Evolutionary conservation across 2,797 vertebrate species (phyloP).

Genomic region (Channallabes apus): DNA sequence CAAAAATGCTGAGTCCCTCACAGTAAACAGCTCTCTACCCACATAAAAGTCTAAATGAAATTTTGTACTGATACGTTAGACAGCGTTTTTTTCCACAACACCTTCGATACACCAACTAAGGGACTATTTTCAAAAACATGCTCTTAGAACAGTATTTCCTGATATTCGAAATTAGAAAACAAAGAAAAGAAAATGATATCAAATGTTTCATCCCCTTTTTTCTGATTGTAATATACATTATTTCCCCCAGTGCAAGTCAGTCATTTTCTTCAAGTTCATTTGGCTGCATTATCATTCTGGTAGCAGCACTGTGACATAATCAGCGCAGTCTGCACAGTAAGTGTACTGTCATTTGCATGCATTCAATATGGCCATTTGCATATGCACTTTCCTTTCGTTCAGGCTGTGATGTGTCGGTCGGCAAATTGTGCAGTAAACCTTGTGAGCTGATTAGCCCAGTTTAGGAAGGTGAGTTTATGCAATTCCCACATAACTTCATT

Average conservation of each 20-base stretch:
- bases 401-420: neutral
- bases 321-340: neutral
- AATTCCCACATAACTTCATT: constrained; percentile 54
- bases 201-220: neutral
- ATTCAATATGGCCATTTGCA: constrained; percentile 32
- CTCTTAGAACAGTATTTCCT: neutral
- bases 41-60: neutral
- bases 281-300: constrained; percentile 17
- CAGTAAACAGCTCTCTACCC: neutral
- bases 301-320: constrained; percentile 27
- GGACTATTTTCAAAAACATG: neutral
- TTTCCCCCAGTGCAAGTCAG: neutral
- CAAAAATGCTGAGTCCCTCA: neutral
- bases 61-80: neutral
- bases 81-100: neutral
- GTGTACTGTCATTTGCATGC: constrained; percentile 34
- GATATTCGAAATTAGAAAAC: neutral
- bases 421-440: constrained; percentile 39
- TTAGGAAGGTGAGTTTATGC: constrained; percentile 51
- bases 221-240: constrained; percentile 17
- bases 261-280: constrained; percentile 10
- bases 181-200: neutral
- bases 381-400: constrained; percentile 21
- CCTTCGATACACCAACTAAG: neutral
- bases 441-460: constrained; percentile 51